Evolutionary conservation across 2,888 invertebrate genomes (phyloP).

Genomic region (Blastobasis lacticolella): DNA sequence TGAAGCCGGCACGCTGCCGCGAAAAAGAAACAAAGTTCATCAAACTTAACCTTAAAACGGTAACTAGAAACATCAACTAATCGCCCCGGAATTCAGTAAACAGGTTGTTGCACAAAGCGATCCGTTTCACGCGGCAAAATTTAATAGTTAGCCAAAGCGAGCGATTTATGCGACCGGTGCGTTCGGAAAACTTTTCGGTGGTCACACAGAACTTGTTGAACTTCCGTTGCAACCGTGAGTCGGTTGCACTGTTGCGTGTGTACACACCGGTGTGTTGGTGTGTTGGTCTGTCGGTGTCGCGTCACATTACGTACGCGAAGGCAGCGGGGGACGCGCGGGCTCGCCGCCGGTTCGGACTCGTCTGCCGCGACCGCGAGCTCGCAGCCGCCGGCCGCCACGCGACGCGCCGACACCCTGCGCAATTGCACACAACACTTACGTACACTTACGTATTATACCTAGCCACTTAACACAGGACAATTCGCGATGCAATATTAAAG

Average conservation of each 20-base stretch:
- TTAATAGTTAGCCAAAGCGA: neutral
- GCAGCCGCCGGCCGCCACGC: slow-evolving; percentile 13
- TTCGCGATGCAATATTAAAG: slow-evolving; percentile 16
- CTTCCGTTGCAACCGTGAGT: neutral
- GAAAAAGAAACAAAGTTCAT: slow-evolving; percentile 57
- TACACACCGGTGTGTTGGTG: neutral
- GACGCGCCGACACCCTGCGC: slow-evolving; percentile 55
- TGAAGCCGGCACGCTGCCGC: slow-evolving; percentile 45
- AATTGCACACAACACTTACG: slow-evolving; percentile 34
- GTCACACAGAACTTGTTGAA: neutral
- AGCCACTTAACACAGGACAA: slow-evolving; percentile 26
- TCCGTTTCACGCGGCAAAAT: slow-evolving; percentile 8
- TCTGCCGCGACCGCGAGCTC: slow-evolving; percentile 25
- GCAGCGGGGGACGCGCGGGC: slow-evolving; percentile 25
- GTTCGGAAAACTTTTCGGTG: slow-evolving; percentile 5
- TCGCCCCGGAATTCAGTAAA: slow-evolving; percentile 22
- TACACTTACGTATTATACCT: slow-evolving; percentile 12
- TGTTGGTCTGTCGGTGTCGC: slow-evolving; percentile 14
- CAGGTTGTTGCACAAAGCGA: slow-evolving; percentile 18
- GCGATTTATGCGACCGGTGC: slow-evolving; percentile 1
- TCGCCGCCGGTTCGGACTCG: slow-evolving; percentile 46
- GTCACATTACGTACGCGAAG: slow-evolving; percentile 17
- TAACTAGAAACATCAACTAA: slow-evolving; percentile 23
- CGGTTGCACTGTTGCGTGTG: neutral
- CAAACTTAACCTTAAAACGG: slow-evolving; percentile 49